Percentiles rank a stretch among this genome's conserved stretches.
Conservation (phyloP, 2,888 invertebrate genomes). For the Lasioglossum oenotherae region DNA sequence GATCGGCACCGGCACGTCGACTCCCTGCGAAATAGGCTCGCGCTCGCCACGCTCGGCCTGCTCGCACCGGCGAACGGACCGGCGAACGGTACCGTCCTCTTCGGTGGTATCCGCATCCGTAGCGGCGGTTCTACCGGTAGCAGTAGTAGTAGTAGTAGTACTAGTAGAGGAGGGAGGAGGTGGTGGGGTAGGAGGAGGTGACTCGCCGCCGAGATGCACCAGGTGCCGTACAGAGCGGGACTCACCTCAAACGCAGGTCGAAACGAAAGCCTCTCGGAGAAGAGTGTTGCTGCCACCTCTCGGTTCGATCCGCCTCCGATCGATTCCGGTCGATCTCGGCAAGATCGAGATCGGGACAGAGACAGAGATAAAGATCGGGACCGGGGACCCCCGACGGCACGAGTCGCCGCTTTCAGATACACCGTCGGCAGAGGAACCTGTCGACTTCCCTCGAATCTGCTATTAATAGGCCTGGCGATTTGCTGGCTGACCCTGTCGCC, state of each 20-base stretch:
- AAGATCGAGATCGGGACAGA: not conserved
- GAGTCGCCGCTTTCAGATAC: conserved; percentile 34
- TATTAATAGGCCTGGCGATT: conserved; percentile 66
- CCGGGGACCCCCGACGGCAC: conserved; percentile 21
- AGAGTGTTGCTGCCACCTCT: not conserved
- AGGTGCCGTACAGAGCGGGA: conserved; percentile 73
- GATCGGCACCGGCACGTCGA: not conserved
- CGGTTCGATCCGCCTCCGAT: conserved; percentile 32
- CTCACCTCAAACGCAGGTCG: conserved; percentile 69
- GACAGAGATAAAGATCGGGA: not conserved
- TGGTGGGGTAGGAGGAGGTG: conserved; percentile 78
- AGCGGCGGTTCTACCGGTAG: conserved; percentile 31
- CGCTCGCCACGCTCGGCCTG: conserved; percentile 20
- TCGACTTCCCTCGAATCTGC: conserved; percentile 61
- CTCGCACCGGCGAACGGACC: not conserved
- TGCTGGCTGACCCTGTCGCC: conserved; percentile 67
- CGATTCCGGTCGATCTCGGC: conserved; percentile 23
- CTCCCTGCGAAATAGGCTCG: conserved; percentile 2
- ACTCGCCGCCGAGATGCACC: conserved; percentile 81
- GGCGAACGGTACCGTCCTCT: not conserved
- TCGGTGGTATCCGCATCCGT: conserved; percentile 28
- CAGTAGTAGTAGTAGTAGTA: not conserved
- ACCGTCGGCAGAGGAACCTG: conserved; percentile 11
- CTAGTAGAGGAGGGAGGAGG: conserved; percentile 58
- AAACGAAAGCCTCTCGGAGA: conserved; percentile 51